phyloP scores from a whole-genome alignment of 2,888 invertebrate genomes.

The Chaetogeoica ovagalla region DNA sequence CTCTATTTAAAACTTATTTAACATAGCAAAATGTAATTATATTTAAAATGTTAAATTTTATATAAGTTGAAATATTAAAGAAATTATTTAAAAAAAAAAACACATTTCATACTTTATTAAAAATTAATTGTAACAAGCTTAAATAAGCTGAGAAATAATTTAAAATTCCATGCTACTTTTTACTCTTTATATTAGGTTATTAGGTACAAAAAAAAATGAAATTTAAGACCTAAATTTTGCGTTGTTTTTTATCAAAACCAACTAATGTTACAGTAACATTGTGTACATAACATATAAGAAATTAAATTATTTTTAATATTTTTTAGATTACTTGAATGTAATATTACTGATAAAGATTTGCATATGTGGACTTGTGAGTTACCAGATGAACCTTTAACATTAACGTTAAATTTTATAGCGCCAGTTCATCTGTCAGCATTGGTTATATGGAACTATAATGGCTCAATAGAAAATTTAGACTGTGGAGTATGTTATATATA shows the following conservation, averaged over 20 bases:
- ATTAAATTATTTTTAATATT: conserved; percentile 9
- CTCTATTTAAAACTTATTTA: not conserved
- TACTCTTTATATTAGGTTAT: too few relatives aligned
- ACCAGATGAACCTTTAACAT: conserved; percentile 57
- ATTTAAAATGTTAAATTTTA: not conserved
- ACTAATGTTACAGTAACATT: not conserved
- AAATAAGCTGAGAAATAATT: too few relatives aligned
- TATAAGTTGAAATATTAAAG: too few relatives aligned
- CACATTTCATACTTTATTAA: too few relatives aligned
- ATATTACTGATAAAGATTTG: conserved; percentile 34
- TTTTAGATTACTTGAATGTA: conserved; percentile 36
- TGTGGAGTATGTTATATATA: conserved; percentile 63
- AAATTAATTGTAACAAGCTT: too few relatives aligned
- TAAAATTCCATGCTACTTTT: too few relatives aligned
- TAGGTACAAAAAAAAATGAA: too few relatives aligned
- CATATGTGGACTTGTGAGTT: conserved; percentile 68
- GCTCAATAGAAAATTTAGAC: conserved; percentile 69
- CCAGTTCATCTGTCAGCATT: conserved; percentile 59
- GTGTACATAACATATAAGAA: not conserved
- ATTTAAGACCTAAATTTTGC: too few relatives aligned
- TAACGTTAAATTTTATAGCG: conserved; percentile 58
- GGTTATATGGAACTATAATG: conserved; percentile 82
- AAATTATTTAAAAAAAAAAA: too few relatives aligned
- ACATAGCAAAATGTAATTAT: not conserved
- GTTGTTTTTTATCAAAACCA: too few relatives aligned